Percentiles rank a stretch among this genome's conserved stretches.
These are phyloP conservation scores for Portunus trituberculatus DNA, from an alignment of 1,140 invertebrate species.

Conservation along the genomic window DNA sequence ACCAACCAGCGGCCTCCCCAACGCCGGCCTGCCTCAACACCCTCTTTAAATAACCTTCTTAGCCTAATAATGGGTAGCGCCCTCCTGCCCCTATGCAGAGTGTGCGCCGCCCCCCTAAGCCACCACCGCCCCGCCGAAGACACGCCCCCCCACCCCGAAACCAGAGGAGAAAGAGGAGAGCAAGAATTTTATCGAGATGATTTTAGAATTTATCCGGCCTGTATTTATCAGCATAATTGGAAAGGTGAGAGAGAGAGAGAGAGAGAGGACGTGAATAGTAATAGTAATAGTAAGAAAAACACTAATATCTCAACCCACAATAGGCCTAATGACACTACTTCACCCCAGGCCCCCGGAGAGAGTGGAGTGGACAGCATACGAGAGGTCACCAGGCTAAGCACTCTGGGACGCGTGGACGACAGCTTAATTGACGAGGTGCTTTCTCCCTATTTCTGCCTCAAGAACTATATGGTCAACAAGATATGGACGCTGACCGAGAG, in stretches of 20 bases:
- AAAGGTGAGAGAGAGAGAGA: conserved; percentile 64
- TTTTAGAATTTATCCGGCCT: conserved; percentile 75
- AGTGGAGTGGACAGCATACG: conserved; percentile 73
- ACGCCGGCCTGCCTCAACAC: neutral
- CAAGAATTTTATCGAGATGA: conserved; percentile 72
- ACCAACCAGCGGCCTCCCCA: neutral
- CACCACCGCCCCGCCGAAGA: neutral
- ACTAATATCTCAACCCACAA: no score
- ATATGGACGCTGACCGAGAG: conserved; percentile 74
- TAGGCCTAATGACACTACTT: no score
- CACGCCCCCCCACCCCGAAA: conserved; percentile 34
- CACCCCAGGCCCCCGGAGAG: conserved; percentile 73
- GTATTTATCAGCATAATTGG: conserved; percentile 77
- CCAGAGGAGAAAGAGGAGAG: conserved; percentile 65
- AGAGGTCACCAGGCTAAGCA: conserved; percentile 65
- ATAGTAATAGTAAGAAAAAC: no score
- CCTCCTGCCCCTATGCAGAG: conserved; percentile 44
- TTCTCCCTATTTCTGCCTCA: conserved; percentile 77
- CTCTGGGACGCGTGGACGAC: conserved; percentile 73
- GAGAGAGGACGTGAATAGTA: neutral
- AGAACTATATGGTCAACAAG: conserved; percentile 76
- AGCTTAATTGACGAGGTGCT: conserved; percentile 70
- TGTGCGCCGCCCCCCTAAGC: neutral
- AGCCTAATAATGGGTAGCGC: neutral
- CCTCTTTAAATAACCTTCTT: neutral